phyloP scores from a whole-genome alignment of 2,888 invertebrate genomes.

The Tetropium fuscum region DNA sequence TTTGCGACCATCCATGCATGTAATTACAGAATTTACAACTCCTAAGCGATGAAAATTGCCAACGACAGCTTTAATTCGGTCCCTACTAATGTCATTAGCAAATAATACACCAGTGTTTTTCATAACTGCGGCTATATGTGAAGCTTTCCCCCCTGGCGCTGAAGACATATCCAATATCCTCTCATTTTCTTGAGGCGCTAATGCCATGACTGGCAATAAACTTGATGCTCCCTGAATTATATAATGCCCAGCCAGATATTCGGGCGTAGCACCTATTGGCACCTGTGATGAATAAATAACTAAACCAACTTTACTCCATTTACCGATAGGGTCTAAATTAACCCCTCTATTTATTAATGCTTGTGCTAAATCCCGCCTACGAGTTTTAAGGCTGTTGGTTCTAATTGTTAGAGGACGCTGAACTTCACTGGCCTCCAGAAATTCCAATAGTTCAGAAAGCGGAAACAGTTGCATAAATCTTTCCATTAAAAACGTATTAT shows the following conservation, averaged over 20 bases:
- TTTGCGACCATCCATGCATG: slow-evolving; percentile 89
- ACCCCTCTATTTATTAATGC: slow-evolving; percentile 96
- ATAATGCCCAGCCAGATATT: slow-evolving; percentile 82
- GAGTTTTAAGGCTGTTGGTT: slow-evolving; percentile 93
- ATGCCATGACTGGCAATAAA: slow-evolving; percentile 96
- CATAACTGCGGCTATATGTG: slow-evolving; percentile 98
- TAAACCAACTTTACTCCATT: slow-evolving; percentile 98
- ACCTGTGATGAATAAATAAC: slow-evolving; percentile 97
- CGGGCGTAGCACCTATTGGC: slow-evolving; percentile 97
- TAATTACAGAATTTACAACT: slow-evolving; percentile 92
- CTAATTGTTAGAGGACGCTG: slow-evolving; percentile 95
- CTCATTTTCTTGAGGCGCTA: slow-evolving; percentile 97
- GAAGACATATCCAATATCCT: slow-evolving; percentile 96
- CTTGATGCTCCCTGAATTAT: slow-evolving; percentile 78
- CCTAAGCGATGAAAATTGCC: slow-evolving; percentile 98
- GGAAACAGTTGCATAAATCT: slow-evolving; percentile 92
- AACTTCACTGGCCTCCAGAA: slow-evolving; percentile 96
- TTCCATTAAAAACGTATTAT: slow-evolving; percentile 96
- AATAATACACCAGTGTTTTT: slow-evolving; percentile 97
- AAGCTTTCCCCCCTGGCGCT: slow-evolving; percentile 98
- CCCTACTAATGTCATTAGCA: slow-evolving; percentile 94
- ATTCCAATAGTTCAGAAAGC: slow-evolving; percentile 88
- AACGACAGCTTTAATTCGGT: slow-evolving; percentile 90
- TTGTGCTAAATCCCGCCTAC: slow-evolving; percentile 93
- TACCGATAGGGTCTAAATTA: slow-evolving; percentile 97